Evolutionary conservation across 64 coral and sea anemone genomes (phyloP), one percentile per base, ranked within the genome.

Genomic region (Hydrozoanthus tunicans): DNA sequence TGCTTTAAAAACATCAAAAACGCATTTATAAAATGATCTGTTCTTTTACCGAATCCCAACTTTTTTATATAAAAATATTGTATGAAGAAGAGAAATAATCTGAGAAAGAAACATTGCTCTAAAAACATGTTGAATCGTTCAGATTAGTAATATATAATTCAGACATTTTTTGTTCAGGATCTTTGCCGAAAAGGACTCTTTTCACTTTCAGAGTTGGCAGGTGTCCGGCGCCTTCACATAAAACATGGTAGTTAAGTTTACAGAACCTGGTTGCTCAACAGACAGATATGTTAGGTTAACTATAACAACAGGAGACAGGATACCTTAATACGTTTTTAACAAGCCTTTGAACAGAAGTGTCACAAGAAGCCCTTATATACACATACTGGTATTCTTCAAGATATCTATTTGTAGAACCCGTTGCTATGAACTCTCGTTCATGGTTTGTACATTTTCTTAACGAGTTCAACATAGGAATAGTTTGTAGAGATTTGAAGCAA

Each of bases 291-390:
- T 86, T 71, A 56, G 54, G 68, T 55, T 86, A 86, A 86, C 67
- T 86, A 86, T 58, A 73, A 86, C 53, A 86, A 86, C 66, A 86
- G 20, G 67, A 86, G 67, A 59, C 23, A 72, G 11, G 67, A 86
- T 86, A 86, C 69, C 58, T 72, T 86, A 73, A 86, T 86, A 86
- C 53, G 83, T 73, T 86, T 86, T 86, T 86, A 86, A 86, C 83
- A 73, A 86, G 83, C 59, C 83, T 86, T 86, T 86, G 83, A 73
- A 58, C 54, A 86, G 68, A 86, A 70, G 83, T 85, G 81, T 86
- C 68, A 86, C 68, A 23, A 73, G 65, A 23, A 23, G 7, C 53
- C 23, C 65, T 82, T 82, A 32, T 51, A 32, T 63, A 82, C 65
- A 82, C 80, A 86, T 86, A 23, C 83, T 58, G 67, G 67, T 86